Evolutionary conservation across 2,888 invertebrate genomes (phyloP).

Genomic region (Molanna angustata): DNA sequence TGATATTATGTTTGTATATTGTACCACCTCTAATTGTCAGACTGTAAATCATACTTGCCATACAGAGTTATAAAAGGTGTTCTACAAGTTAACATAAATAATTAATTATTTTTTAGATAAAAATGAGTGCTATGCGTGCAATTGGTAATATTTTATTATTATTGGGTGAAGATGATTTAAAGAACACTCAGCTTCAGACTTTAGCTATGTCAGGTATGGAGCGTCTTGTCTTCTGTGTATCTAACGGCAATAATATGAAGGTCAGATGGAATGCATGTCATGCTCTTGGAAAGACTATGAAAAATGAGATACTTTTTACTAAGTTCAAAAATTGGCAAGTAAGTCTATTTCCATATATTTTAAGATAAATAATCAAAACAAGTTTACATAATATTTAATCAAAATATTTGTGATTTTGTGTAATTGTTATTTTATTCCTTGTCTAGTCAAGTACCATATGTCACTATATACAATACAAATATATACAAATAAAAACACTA

Average conservation of each 20-base stretch:
- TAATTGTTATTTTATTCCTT: no score
- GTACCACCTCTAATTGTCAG: no score
- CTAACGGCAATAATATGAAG: conserved; percentile 74
- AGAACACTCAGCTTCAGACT: conserved; percentile 50
- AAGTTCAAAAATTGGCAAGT: conserved; percentile 57
- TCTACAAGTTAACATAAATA: no score
- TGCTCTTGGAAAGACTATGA: conserved; percentile 78
- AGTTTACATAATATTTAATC: no score
- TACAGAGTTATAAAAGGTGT: no score
- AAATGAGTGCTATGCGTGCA: conserved; percentile 77
- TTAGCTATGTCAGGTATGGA: conserved; percentile 60
- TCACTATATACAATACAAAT: no score
- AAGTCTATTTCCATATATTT: conserved; percentile 15
- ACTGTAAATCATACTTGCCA: no score
- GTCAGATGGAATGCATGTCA: conserved; percentile 93
- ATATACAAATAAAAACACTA: no score
- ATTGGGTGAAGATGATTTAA: conserved; percentile 50
- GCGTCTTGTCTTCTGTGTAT: conserved; percentile 67
- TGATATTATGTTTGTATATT: no score
- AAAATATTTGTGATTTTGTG: no score
- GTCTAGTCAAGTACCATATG: no score
- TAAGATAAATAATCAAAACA: no score
- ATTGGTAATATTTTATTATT: conserved; percentile 73
- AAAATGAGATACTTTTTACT: conserved; percentile 54
- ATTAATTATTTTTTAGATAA: conserved; percentile 41